phyloP scores from a whole-genome alignment of 2,888 invertebrate species.

The Amphimallon solstitiale region DNA sequence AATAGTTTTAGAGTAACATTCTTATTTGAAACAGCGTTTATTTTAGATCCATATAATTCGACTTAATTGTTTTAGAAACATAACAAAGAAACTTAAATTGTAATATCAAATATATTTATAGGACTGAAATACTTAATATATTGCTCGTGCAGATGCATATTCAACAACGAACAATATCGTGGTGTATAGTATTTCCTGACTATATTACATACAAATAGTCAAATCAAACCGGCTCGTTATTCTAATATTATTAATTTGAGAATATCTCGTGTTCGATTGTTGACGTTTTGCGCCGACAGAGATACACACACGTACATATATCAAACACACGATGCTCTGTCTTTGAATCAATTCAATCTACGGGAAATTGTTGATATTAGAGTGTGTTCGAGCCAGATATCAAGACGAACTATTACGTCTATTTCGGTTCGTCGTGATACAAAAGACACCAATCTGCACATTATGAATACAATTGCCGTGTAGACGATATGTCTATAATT shows the following conservation, averaged over 20 bases:
- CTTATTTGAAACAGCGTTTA: too few relatives aligned
- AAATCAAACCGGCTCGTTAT: constrained; percentile 12
- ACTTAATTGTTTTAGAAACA: too few relatives aligned
- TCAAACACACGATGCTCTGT: neutral
- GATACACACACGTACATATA: neutral
- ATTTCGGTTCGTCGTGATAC: neutral
- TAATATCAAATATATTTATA: too few relatives aligned
- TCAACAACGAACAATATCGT: neutral
- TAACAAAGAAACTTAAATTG: too few relatives aligned
- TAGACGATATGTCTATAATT: too few relatives aligned
- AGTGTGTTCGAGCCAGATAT: constrained; percentile 1
- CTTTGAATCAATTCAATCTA: constrained; percentile 4
- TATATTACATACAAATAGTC: neutral
- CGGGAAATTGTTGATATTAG: constrained; percentile 16
- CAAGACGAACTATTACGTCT: neutral
- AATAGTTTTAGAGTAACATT: too few relatives aligned
- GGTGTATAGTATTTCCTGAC: neutral
- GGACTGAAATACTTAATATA: too few relatives aligned
- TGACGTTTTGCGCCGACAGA: constrained; percentile 3
- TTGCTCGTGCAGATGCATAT: neutral
- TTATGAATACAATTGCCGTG: neutral
- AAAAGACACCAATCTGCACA: constrained; percentile 9
- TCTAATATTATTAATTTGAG: constrained; percentile 29
- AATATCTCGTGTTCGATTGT: constrained; percentile 20
- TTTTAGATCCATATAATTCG: too few relatives aligned